Evolutionary conservation across 2,797 vertebrate genomes (phyloP).

Genomic region (Columba guinea): DNA sequence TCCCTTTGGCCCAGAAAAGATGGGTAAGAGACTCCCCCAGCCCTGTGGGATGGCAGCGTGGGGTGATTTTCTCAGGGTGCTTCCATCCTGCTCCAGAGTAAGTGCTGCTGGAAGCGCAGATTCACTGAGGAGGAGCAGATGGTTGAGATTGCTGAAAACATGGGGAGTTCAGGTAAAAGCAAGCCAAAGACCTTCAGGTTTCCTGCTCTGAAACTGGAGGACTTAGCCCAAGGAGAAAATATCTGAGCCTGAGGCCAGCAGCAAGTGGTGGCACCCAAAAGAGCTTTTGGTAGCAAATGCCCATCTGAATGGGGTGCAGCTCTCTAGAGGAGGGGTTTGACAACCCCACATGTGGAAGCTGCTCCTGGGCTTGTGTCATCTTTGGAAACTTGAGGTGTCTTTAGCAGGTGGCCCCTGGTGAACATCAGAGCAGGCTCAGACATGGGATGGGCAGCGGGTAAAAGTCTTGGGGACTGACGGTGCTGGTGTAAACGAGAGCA

Average conservation of each 20-base stretch:
- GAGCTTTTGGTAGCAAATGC: neutral
- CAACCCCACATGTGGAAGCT: neutral
- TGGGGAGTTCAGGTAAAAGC: neutral
- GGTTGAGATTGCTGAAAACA: neutral
- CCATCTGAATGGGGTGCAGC: rapidly evolving
- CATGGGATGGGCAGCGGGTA: rapidly evolving
- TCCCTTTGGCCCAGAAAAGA: neutral
- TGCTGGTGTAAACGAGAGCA: neutral
- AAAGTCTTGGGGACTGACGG: neutral
- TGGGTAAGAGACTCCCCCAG: neutral
- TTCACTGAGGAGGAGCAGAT: neutral
- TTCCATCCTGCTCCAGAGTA: neutral
- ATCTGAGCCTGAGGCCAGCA: neutral
- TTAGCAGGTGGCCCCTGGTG: neutral
- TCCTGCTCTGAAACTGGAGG: neutral
- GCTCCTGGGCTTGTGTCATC: neutral
- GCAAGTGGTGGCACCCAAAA: neutral
- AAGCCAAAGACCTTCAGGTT: neutral
- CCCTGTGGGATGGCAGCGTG: too few relatives aligned
- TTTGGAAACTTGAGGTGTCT: neutral
- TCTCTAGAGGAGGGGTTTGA: neutral
- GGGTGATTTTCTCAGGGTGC: neutral
- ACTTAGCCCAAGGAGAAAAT: neutral
- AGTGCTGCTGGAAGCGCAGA: neutral
- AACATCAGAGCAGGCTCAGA: neutral